Conservation (phyloP, 2,113 vertebrate genomes). For the Epinephelus cyanopodus region DNA sequence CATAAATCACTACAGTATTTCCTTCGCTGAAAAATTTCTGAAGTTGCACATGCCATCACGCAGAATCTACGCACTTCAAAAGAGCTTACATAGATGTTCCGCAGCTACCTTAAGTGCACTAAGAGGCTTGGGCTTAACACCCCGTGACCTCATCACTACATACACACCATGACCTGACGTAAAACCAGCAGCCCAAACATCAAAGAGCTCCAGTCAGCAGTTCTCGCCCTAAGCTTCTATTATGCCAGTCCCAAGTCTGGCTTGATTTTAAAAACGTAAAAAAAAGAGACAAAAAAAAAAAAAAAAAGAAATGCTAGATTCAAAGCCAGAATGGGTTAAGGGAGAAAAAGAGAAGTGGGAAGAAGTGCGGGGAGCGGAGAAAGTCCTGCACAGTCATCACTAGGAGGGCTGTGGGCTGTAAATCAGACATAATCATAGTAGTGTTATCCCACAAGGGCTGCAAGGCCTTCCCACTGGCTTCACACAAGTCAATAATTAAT, state of each 20-base stretch:
- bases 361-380: neutral
- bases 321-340: neutral
- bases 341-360: neutral
- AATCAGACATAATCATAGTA: constrained; percentile 63
- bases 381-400: constrained; percentile 46
- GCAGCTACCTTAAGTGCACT: constrained; percentile 62
- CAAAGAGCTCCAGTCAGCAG: constrained; percentile 67
- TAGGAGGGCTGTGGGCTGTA: constrained; percentile 38
- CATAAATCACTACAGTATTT: constrained; percentile 58
- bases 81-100: constrained; percentile 67
- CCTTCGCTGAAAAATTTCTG: constrained; percentile 18
- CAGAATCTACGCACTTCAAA: constrained; percentile 65
- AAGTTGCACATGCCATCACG: constrained; percentile 52
- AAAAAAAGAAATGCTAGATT: constrained; percentile 10
- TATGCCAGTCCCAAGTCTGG: constrained; percentile 55
- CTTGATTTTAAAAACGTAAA: constrained; percentile 21
- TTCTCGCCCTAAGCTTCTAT: constrained; percentile 53
- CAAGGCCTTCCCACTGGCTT: constrained; percentile 44
- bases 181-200: constrained; percentile 63
- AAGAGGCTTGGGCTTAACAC: constrained; percentile 61
- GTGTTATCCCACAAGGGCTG: constrained; percentile 41
- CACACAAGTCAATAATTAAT: constrained; percentile 63
- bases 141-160: constrained; percentile 64
- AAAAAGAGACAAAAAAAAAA: constrained; percentile 22
- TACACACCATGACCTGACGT: constrained; percentile 61